A percentile compares a stretch with the other conserved stretches of the same genome.
These are phyloP conservation scores for Hydrotaea diabolus DNA, from an alignment of 2,888 invertebrate species.

Conservation along the genomic window DNA sequence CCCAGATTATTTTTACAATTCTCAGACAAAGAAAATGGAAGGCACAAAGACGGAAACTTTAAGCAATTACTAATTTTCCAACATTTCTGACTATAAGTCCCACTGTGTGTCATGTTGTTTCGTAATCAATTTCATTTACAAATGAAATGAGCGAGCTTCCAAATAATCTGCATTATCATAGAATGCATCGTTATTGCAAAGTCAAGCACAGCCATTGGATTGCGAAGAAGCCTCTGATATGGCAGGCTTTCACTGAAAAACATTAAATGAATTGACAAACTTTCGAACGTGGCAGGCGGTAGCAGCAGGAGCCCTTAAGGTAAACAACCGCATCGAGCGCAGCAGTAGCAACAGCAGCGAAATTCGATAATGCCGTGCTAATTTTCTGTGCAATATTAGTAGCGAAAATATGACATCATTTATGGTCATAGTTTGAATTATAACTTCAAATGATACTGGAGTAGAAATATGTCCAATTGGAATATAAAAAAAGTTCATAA, in stretches of 20 bases:
- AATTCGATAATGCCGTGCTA: not conserved
- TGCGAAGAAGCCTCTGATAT: not conserved
- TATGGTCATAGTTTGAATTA: not conserved
- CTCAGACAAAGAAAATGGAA: too few species aligned
- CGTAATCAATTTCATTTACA: constrained; percentile 27
- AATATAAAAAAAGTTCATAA: too few species aligned
- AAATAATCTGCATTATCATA: constrained; percentile 21
- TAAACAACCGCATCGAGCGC: not conserved
- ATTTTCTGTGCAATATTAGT: too few species aligned
- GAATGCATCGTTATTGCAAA: constrained; percentile 16
- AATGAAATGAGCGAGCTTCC: not conserved
- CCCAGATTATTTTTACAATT: too few species aligned
- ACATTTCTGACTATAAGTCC: too few species aligned
- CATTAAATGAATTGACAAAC: constrained; percentile 31
- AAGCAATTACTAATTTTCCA: too few species aligned
- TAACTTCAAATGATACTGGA: not conserved
- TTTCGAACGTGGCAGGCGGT: not conserved
- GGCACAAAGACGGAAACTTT: too few species aligned
- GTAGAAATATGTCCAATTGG: too few species aligned
- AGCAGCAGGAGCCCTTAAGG: not conserved
- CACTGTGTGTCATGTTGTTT: not conserved
- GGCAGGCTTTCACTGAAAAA: not conserved
- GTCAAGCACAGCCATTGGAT: not conserved
- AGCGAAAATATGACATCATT: constrained; percentile 14
- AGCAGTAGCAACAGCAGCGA: not conserved